Conservation (phyloP, 1,140 invertebrate species). For the Melipona quadrifasciata region DNA sequence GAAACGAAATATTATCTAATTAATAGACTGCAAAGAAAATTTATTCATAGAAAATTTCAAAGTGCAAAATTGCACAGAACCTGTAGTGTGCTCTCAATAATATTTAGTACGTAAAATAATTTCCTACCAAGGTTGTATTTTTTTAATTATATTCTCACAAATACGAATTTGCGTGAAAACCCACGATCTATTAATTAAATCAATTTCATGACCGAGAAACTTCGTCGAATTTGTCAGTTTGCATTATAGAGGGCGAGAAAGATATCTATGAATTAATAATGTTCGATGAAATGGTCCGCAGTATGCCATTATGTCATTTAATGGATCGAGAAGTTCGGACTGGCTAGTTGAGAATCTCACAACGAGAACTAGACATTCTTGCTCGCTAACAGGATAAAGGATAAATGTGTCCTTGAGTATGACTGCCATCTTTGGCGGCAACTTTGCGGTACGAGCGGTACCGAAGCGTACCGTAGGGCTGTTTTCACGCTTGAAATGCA, state of each 20-base stretch:
- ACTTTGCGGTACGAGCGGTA: slow-evolving; percentile 56
- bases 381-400: slow-evolving; percentile 65
- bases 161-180: too few relatives aligned
- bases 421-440: slow-evolving; percentile 58
- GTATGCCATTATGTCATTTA: slow-evolving; percentile 30
- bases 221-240: not conserved
- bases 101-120: too few relatives aligned
- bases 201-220: not conserved
- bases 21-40: too few relatives aligned
- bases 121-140: too few relatives aligned
- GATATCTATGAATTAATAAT: not conserved
- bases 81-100: too few relatives aligned
- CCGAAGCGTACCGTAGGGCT: slow-evolving; percentile 50
- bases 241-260: not conserved
- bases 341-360: slow-evolving; percentile 51
- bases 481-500: slow-evolving; percentile 5
- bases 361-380: slow-evolving; percentile 61
- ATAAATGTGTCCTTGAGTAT: slow-evolving; percentile 66
- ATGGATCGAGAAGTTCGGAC: slow-evolving; percentile 49
- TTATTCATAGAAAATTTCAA: too few relatives aligned
- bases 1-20: not conserved
- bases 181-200: not conserved
- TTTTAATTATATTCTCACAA: too few relatives aligned
- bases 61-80: too few relatives aligned
- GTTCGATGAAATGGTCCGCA: not conserved